Conservation (phyloP, 2,797 vertebrate species). For the Eulemur coronatus region DNA sequence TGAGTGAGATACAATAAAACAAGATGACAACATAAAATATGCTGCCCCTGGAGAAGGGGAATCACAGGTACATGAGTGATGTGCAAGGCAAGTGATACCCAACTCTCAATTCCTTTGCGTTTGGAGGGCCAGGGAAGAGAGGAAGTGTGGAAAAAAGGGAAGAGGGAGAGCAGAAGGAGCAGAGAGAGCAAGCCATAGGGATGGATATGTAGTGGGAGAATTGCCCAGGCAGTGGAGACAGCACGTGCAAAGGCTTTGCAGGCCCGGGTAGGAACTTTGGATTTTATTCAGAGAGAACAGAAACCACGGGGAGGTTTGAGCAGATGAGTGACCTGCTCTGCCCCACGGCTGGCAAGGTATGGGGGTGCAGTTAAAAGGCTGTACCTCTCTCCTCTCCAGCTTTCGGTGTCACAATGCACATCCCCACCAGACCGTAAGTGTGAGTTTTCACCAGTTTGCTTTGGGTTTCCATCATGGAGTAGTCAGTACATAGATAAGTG, state of each 20-base stretch:
- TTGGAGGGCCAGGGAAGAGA: background rate
- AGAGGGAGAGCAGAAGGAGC: background rate
- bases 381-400: background rate
- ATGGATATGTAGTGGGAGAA: background rate
- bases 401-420: background rate
- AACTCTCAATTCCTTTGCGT: background rate
- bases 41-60: background rate
- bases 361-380: background rate
- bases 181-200: background rate
- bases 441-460: background rate
- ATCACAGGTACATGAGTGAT: background rate
- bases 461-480: background rate
- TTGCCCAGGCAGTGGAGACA: no score
- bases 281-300: background rate
- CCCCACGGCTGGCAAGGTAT: background rate
- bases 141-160: background rate
- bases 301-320: background rate
- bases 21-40: background rate
- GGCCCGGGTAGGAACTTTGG: background rate
- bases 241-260: background rate
- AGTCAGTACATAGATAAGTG: accelerated
- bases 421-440: background rate
- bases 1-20: background rate
- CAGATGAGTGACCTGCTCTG: background rate
- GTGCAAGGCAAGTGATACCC: accelerated